Conservation (phyloP, 2,113 vertebrate species). For the Nothobranchius kuhntae region DNA sequence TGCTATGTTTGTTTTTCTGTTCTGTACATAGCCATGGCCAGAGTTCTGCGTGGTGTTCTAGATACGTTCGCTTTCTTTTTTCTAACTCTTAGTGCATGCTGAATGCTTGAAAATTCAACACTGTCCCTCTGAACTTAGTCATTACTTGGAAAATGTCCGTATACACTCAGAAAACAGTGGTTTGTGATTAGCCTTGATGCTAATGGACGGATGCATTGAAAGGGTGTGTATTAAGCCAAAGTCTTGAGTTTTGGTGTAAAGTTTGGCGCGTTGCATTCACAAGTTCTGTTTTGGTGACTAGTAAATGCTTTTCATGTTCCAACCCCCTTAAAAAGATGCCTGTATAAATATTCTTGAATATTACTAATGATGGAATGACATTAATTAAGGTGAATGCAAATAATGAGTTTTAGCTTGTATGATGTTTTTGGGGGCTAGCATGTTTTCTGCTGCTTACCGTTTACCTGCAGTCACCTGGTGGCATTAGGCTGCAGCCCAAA, state of each 20-base stretch:
- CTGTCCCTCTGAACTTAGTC: neutral
- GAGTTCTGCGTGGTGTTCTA: conserved; percentile 34
- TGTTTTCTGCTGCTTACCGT: conserved; percentile 55
- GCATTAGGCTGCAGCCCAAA: conserved; percentile 50
- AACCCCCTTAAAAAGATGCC: conserved; percentile 22
- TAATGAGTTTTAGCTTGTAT: conserved; percentile 27
- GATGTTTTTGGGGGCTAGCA: conserved; percentile 16
- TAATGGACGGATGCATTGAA: conserved; percentile 64
- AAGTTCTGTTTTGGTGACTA: conserved; percentile 62
- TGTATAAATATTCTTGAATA: conserved; percentile 57
- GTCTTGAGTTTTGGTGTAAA: conserved; percentile 64
- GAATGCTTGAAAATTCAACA: conserved; percentile 52
- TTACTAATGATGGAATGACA: conserved; percentile 39
- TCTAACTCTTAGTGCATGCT: conserved; percentile 42
- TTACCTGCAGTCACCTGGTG: conserved; percentile 50
- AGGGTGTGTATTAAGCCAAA: conserved; percentile 67
- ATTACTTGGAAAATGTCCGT: conserved; percentile 41
- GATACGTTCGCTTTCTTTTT: conserved; percentile 38
- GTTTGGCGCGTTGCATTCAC: conserved; percentile 65
- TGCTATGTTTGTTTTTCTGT: conserved; percentile 57
- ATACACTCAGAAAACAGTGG: conserved; percentile 61
- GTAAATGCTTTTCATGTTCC: conserved; percentile 54
- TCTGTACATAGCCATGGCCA: conserved; percentile 53
- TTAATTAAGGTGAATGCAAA: conserved; percentile 22
- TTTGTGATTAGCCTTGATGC: conserved; percentile 48